A percentile compares a stretch with the other conserved stretches of the same genome.
Conservation (phyloP, 2,888 invertebrate species). For the Sphaerophoria rueppellii region DNA sequence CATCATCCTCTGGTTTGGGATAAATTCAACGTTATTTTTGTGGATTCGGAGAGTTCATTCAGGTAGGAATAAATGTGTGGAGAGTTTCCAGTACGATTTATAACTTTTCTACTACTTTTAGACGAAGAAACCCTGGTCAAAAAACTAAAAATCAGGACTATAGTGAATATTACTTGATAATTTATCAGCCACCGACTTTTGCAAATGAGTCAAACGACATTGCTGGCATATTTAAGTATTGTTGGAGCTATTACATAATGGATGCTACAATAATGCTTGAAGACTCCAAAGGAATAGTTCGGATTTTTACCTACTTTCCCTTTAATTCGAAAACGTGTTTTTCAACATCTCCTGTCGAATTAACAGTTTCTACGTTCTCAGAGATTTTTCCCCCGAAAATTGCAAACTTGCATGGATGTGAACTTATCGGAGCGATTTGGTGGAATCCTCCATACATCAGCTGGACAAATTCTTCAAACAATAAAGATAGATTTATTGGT, state of each 20-base stretch:
- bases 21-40: constrained; percentile 53
- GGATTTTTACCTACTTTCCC: constrained; percentile 59
- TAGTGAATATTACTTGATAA: constrained; percentile 54
- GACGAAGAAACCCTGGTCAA: constrained; percentile 58
- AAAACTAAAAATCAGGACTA: constrained; percentile 51
- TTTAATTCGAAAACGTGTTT: constrained; percentile 40
- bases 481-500: constrained; percentile 62
- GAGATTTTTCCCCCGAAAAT: constrained; percentile 50
- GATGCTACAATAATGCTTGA: constrained; percentile 43
- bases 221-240: constrained; percentile 55
- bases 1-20: constrained; percentile 29
- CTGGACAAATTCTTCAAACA: not conserved
- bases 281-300: constrained; percentile 1
- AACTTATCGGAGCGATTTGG: constrained; percentile 46
- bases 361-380: not conserved
- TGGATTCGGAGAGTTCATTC: constrained; percentile 54
- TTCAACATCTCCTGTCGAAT: constrained; percentile 8
- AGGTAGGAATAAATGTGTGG: constrained; percentile 17
- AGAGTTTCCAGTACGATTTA: not conserved
- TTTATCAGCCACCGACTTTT: constrained; percentile 4
- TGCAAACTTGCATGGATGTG: constrained; percentile 49
- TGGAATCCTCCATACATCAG: constrained; percentile 70
- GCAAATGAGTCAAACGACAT: constrained; percentile 16
- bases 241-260: constrained; percentile 55
- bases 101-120: not conserved